These are phyloP conservation scores for Pseudococcus viburni DNA, from an alignment of 2,888 invertebrate genomes.

Conservation along the genomic window DNA sequence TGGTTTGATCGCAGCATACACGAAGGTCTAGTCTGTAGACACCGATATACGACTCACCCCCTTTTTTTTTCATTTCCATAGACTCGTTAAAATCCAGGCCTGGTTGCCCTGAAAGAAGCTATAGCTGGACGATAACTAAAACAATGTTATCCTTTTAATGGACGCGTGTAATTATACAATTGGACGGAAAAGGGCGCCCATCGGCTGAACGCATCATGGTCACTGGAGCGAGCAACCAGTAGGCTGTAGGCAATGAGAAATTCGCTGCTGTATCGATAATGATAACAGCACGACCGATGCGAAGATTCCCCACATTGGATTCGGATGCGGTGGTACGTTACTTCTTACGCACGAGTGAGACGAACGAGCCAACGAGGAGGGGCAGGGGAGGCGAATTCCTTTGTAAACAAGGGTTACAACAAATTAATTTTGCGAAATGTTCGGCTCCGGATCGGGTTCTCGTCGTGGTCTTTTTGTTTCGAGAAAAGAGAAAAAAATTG, in stretches of 20 bases:
- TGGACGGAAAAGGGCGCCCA: conserved; percentile 7
- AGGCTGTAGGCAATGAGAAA: not conserved
- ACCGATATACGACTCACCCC: not conserved
- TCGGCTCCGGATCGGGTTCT: not conserved
- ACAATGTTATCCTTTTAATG: conserved; percentile 17
- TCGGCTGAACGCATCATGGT: not conserved
- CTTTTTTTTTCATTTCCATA: not conserved
- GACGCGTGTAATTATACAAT: conserved; percentile 10
- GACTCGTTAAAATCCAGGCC: not conserved
- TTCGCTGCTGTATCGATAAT: conserved; percentile 23
- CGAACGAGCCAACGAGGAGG: not conserved
- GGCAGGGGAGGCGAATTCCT: conserved; percentile 10
- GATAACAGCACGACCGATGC: not conserved
- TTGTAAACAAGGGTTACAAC: conserved; percentile 32
- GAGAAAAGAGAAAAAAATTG: too few species aligned
- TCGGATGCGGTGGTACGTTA: not conserved
- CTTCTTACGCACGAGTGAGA: not conserved
- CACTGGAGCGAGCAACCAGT: conserved; percentile 26
- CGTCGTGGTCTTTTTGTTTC: not conserved
- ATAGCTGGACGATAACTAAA: not conserved
- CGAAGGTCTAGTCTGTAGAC: not conserved
- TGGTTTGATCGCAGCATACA: conserved; percentile 2
- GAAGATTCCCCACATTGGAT: not conserved
- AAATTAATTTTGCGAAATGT: conserved; percentile 16
- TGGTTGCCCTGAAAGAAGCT: not conserved